These are phyloP conservation scores for Lycorma delicatula DNA, from an alignment of 1,140 invertebrate species.

Conservation along the genomic window DNA sequence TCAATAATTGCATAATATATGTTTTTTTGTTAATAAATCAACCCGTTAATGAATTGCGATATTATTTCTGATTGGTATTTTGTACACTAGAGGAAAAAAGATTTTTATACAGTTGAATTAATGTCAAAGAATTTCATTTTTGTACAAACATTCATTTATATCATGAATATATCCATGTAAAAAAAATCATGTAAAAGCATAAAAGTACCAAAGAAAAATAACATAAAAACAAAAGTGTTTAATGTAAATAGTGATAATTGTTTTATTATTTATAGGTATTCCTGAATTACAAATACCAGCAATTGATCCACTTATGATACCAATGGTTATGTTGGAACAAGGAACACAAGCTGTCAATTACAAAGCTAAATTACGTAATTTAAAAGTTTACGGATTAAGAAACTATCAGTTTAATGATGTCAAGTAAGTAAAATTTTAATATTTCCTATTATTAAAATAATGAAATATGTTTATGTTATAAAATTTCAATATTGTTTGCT, in stretches of 20 bases:
- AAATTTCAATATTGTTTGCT: no score
- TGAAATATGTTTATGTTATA: no score
- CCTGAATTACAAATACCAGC: conserved; percentile 26
- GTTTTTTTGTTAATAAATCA: no score
- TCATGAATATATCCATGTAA: conserved; percentile 1
- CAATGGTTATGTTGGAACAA: conserved; percentile 28
- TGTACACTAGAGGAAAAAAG: no score
- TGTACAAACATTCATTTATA: conserved; percentile 7
- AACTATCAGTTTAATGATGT: conserved; percentile 24
- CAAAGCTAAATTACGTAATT: conserved; percentile 28
- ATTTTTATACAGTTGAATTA: background rate
- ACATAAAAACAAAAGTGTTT: conserved; percentile 1
- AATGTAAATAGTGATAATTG: conserved; percentile 7
- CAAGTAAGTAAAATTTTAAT: conserved; percentile 21
- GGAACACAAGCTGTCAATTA: conserved; percentile 28
- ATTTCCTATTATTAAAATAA: no score
- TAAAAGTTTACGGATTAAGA: conserved; percentile 25
- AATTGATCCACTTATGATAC: conserved; percentile 29
- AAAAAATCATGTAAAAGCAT: conserved; percentile 11
- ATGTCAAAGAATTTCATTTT: background rate
- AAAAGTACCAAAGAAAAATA: conserved; percentile 1
- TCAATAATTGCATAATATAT: no score
- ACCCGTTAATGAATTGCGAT: no score
- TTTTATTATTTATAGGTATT: conserved; percentile 19
- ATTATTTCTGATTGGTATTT: no score